A percentile compares a stretch with the other conserved stretches of the same genome.
These are phyloP conservation scores for Drosophila diplacantha DNA, from an alignment of 2,888 invertebrate species.

Conservation along the genomic window DNA sequence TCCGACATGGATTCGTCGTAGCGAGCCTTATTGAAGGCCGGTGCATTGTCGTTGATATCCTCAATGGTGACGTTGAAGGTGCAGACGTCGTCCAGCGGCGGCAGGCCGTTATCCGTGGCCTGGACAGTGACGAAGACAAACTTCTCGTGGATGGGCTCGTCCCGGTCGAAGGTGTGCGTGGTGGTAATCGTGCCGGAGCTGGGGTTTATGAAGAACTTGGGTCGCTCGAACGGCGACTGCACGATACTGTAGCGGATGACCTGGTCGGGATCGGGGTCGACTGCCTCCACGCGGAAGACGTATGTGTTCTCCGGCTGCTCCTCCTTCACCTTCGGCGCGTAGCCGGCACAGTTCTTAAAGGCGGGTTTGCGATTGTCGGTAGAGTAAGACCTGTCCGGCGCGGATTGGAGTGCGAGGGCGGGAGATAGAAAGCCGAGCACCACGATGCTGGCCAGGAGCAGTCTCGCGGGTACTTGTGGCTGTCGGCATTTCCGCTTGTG, in stretches of 20 bases:
- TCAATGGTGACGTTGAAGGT: slow-evolving; percentile 93
- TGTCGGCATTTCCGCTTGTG: slow-evolving; percentile 58
- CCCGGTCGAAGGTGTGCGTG: slow-evolving; percentile 89
- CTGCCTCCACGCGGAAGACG: slow-evolving; percentile 81
- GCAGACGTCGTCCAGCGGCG: slow-evolving; percentile 93
- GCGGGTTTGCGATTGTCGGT: slow-evolving; percentile 90
- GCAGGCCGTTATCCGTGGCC: slow-evolving; percentile 94
- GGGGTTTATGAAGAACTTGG: slow-evolving; percentile 88
- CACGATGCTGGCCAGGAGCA: slow-evolving; percentile 15
- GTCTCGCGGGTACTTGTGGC: slow-evolving; percentile 25
- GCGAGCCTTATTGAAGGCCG: slow-evolving; percentile 80
- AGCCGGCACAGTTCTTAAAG: slow-evolving; percentile 89
- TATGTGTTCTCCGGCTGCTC: slow-evolving; percentile 85
- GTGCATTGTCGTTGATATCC: slow-evolving; percentile 94
- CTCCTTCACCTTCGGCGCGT: slow-evolving; percentile 89
- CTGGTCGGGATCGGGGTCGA: slow-evolving; percentile 84
- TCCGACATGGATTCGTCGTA: slow-evolving; percentile 87
- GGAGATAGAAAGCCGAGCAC: slow-evolving; percentile 26
- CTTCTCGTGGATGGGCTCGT: slow-evolving; percentile 90
- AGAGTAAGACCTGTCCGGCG: slow-evolving; percentile 53
- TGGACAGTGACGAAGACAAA: slow-evolving; percentile 91
- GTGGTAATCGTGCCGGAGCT: slow-evolving; percentile 87
- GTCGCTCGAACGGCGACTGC: slow-evolving; percentile 84
- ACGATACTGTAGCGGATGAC: slow-evolving; percentile 91
- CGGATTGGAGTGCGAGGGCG: slow-evolving; percentile 28